Evolutionary conservation across 2,888 invertebrate genomes (phyloP).

Genomic region (Ennomos fuscantarius): DNA sequence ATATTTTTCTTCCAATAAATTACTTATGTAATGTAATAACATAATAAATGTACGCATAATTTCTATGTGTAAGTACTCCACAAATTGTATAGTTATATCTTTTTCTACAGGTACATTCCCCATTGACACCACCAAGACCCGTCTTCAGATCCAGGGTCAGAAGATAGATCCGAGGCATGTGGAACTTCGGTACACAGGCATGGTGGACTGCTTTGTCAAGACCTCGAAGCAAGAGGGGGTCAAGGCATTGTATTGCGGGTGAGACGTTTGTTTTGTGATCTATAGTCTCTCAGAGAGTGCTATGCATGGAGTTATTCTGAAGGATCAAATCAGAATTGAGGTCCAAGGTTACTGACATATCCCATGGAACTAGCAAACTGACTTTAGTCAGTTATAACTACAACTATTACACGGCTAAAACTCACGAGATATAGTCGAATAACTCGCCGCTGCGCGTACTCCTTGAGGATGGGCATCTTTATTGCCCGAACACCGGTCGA

Average conservation of each 20-base stretch:
- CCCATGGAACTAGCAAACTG: no score
- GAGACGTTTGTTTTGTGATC: constrained; percentile 42
- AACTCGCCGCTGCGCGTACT: no score
- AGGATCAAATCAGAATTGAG: no score
- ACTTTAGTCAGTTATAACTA: no score
- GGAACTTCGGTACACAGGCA: constrained; percentile 93
- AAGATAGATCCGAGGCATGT: constrained; percentile 91
- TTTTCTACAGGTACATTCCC: constrained; percentile 93
- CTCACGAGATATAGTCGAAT: no score
- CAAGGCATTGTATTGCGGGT: constrained; percentile 90
- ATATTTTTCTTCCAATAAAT: no score
- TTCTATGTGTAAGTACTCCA: not conserved
- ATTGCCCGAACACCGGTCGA: no score
- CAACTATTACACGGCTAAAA: no score
- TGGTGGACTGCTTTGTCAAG: constrained; percentile 95
- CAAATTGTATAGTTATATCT: not conserved
- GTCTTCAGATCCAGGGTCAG: constrained; percentile 97
- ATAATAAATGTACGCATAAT: not conserved
- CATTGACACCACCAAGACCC: constrained; percentile 97
- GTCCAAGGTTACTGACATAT: no score
- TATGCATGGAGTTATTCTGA: no score
- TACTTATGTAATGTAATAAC: not conserved
- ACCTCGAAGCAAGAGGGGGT: constrained; percentile 95
- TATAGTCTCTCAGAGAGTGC: no score
- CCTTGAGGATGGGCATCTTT: no score